A percentile compares a stretch with the other conserved stretches of the same genome.
These are phyloP conservation scores for Hylomyscus alleni DNA, from an alignment of 2,797 vertebrate genomes.

Conservation along the genomic window DNA sequence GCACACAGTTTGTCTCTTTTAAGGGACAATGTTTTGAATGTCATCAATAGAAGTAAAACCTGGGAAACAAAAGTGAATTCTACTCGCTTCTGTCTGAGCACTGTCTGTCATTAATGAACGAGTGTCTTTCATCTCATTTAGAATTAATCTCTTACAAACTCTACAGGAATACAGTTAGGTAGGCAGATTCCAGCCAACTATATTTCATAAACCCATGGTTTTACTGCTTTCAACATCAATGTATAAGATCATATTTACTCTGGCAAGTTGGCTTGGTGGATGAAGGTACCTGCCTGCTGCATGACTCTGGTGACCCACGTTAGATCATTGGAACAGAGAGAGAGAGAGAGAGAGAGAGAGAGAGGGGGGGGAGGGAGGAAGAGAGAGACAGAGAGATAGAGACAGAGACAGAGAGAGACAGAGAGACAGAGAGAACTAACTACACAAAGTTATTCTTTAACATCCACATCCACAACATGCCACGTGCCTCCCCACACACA, in stretches of 20 bases:
- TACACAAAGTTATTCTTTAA: not conserved
- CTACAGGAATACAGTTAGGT: not conserved
- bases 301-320: not conserved
- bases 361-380: too few species aligned
- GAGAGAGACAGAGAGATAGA: too few species aligned
- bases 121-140: not conserved
- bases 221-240: not conserved
- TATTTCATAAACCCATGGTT: not conserved
- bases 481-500: not conserved
- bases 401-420: not conserved
- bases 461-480: too few species aligned
- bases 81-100: not conserved
- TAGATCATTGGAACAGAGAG: not conserved
- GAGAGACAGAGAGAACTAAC: too few species aligned
- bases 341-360: not conserved
- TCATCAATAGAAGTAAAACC: not conserved
- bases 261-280: not conserved
- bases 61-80: not conserved
- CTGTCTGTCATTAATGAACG: not conserved
- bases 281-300: not conserved
- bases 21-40: not conserved
- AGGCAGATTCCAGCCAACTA: not conserved
- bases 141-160: conserved; percentile 38
- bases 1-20: not conserved
- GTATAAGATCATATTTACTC: not conserved